Conservation (phyloP, 2,113 vertebrate species). For the Microtus richardsoni region DNA sequence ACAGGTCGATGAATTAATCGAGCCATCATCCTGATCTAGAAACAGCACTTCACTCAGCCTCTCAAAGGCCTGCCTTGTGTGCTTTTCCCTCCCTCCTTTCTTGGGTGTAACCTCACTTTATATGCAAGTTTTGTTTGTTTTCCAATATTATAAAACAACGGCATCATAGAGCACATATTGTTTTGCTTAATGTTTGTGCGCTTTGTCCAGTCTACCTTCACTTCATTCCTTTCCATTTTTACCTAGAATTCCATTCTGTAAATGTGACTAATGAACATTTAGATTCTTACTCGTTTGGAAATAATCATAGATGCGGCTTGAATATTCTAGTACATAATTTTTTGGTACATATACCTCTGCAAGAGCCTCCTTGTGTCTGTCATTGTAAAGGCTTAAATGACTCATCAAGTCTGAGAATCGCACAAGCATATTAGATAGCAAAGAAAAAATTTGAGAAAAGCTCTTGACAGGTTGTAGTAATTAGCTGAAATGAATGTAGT, state of each 20-base stretch:
- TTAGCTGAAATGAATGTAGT: neutral
- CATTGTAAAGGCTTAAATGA: slow-evolving; percentile 47
- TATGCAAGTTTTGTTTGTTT: neutral
- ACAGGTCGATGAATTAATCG: neutral
- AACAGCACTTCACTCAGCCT: neutral
- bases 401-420: slow-evolving; percentile 23
- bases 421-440: slow-evolving; percentile 7
- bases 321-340: neutral
- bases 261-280: neutral
- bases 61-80: neutral
- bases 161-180: neutral
- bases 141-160: slow-evolving; percentile 8
- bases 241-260: neutral
- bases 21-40: neutral
- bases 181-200: neutral
- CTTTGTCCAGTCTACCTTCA: neutral
- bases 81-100: neutral
- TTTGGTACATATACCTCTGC: neutral
- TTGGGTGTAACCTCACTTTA: neutral
- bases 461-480: slow-evolving; percentile 28
- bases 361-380: neutral
- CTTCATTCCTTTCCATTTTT: neutral
- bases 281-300: neutral
- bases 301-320: neutral
- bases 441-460: slow-evolving; percentile 33